Percentiles rank a stretch among this genome's conserved stretches.
These are phyloP conservation scores for Hippocampus comes DNA, from an alignment of 2,113 vertebrate genomes.

Conservation along the genomic window DNA sequence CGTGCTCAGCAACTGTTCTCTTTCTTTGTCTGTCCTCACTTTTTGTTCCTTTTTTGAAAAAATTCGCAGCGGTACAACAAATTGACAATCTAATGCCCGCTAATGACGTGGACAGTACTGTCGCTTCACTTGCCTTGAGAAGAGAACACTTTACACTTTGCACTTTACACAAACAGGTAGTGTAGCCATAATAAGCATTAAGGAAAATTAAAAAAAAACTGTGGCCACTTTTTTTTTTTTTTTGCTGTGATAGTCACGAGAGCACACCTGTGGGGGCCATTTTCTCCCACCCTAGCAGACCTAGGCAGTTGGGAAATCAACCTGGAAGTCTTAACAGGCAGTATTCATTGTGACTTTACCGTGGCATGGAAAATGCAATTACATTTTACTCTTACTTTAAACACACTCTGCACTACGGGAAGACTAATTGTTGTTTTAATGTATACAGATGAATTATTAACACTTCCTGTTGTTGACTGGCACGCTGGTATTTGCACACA, in stretches of 20 bases:
- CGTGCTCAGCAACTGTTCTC: not conserved
- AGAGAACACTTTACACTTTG: not conserved
- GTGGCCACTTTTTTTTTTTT: not conserved
- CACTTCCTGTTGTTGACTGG: conserved; percentile 27
- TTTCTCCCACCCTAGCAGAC: not conserved
- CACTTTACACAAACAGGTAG: not conserved
- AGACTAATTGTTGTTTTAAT: conserved; percentile 45
- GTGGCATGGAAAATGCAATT: not conserved
- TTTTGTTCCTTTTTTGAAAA: not conserved
- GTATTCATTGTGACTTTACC: not conserved
- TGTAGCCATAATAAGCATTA: not conserved
- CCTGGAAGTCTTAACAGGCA: not conserved
- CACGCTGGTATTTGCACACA: conserved; percentile 12
- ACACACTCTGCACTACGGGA: conserved; percentile 28
- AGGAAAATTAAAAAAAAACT: not conserved
- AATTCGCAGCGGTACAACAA: no score
- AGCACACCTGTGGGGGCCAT: not conserved
- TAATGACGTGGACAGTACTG: no score
- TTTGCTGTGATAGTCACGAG: not conserved
- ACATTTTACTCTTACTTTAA: conserved; percentile 12
- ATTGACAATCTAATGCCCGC: no score
- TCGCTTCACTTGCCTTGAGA: no score
- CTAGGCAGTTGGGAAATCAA: not conserved
- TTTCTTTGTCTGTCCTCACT: conserved; percentile 2
- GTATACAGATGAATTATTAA: conserved; percentile 59